Conservation (phyloP, 2,888 invertebrate genomes). For the Spialia ferax region DNA sequence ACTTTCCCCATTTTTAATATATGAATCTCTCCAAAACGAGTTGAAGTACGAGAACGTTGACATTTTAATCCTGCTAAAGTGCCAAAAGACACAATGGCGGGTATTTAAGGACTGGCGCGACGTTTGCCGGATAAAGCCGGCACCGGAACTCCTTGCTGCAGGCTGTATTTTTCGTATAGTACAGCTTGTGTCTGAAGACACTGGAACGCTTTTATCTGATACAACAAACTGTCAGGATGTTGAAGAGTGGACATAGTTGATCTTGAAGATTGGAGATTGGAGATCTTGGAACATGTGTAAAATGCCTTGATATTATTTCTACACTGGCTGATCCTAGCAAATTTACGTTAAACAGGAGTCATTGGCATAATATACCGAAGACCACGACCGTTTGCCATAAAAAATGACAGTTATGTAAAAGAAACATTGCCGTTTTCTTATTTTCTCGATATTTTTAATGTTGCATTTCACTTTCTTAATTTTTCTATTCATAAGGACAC, state of each 20-base stretch:
- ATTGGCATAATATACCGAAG: too few species aligned
- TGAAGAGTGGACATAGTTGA: not conserved
- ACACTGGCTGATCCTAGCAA: too few species aligned
- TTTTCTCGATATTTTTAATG: too few species aligned
- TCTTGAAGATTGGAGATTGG: too few species aligned
- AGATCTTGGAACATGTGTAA: not conserved
- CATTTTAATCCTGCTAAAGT: conserved; percentile 7
- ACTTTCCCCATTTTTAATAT: not conserved
- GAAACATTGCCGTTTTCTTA: too few species aligned
- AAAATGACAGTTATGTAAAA: too few species aligned
- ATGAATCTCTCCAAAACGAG: not conserved
- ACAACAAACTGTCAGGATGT: conserved; percentile 36
- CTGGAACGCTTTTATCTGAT: conserved; percentile 65
- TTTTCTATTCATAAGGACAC: too few species aligned
- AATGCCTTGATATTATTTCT: too few species aligned
- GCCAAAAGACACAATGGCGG: conserved; percentile 24
- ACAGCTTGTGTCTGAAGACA: conserved; percentile 52
- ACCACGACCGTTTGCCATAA: too few species aligned
- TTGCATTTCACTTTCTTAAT: too few species aligned
- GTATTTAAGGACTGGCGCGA: conserved; percentile 38
- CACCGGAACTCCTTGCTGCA: not conserved
- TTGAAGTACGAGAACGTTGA: not conserved
- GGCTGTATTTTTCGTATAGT: conserved; percentile 22
- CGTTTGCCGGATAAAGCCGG: conserved; percentile 37
- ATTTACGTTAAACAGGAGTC: too few species aligned